Evolutionary conservation across 2,113 vertebrate species (phyloP), one percentile per base, ranked within the genome.

Genomic region (Nestor notabilis): DNA sequence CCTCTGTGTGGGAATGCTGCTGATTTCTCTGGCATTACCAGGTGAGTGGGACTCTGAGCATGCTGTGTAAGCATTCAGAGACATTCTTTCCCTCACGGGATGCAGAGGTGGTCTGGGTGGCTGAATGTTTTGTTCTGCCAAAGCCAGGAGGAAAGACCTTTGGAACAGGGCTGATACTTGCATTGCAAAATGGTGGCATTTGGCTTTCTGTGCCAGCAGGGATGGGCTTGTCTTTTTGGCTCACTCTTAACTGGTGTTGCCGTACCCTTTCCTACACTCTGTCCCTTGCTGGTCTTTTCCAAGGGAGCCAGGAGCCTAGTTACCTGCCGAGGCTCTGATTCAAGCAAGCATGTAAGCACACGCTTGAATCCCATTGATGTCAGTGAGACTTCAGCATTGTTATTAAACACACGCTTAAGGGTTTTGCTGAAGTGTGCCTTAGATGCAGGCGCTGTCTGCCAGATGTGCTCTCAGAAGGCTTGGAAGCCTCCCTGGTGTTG

Each of bases 341-440:
- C 71, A 70, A 29, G 61, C 63, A 74, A 63, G 50, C 82, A 1
- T 86, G 92, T 83, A 33, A 90, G 85, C 58, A 83, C 92, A 92
- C 5, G 92, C 75, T 80, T 66, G 49, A 63, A 39, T 86, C 76
- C 82, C 10, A 3, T 17, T 91, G 87, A 55, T 60, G 81, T 85
- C 74, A 91, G 78, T 43, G 70, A 82, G 71, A 50, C 63, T 58
- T 65, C 23, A 88, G 75, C 75, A 28, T 33, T 33, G 58, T 70
- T 91, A 52, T 46, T 91, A 17, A 77, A 94, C 50, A 66, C 29
- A 49, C 1, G 3, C 84, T 81, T 63, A 35, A 70, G 56, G 75
- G 33, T 23, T 37, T 94, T 86, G 92, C 85, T 92, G 87, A 63
- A 93, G 87, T 19, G 87, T 88, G 79, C 58, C 90, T 88, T 66